Base-by-base conservation (phyloP, 2,113 vertebrate species). In the Nerophis lumbriciformis region DNA sequence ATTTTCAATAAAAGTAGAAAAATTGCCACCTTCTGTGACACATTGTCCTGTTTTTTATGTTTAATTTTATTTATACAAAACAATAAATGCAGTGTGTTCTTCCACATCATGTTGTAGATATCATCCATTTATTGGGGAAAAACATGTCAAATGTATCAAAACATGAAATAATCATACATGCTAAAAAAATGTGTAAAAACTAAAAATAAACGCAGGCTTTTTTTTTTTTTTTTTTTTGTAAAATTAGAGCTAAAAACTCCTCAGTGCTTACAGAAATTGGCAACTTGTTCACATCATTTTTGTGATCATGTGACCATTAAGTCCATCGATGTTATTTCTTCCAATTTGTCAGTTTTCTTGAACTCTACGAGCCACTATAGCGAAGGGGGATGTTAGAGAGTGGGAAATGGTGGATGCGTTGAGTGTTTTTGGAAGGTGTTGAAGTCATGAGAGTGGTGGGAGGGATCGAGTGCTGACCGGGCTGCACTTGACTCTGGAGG, bases 401-500 rank as follows among this genome's bases (percentile, higher is more conserved):
- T 71, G 75, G 73, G 72, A 36, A 64, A 9, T 54, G 52, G 36
- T 13, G 51, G 42, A 44, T 44, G 42, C 8, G 11, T 44, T 44
- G 4, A 3, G 42, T 6, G 6, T 42, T 42, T 42, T 58, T 44
- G 63, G 39, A 54, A 57, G 48, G 53, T 28, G 50, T 13, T 39
- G 52, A 61, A 55, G 71, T 85, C 80, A 85, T 42, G 80, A 84
- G 49, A 89, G 84, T 0, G 72, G 84, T 0, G 88, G 88, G 12
- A 90, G 85, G 12, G 88, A 90, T 6, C 77, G 86, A 21, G 87
- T 89, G 81, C 88, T 88, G 72, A 79, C 72, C 0, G 87, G 79
- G 65, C 76, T 83, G 69, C 70, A 85, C 62, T 80, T 86, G 15
- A 37, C 53, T 21, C 58, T 62, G 54, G 83, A 78, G 52, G 83